Percentiles rank a stretch among this genome's conserved stretches.
Conservation (phyloP, 2,797 vertebrate genomes). For the Propithecus perrieri region DNA sequence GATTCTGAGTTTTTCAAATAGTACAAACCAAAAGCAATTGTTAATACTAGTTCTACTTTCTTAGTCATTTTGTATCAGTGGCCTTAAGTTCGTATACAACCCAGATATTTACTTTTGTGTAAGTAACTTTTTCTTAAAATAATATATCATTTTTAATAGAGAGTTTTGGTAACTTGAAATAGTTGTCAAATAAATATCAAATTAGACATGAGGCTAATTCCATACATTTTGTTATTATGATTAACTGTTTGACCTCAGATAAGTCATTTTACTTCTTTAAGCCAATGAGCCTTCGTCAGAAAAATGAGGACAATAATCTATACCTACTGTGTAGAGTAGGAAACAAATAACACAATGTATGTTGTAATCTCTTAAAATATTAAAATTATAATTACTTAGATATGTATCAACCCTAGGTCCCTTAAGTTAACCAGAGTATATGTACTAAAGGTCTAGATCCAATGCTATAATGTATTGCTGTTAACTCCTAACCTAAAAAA, state of each 20-base stretch:
- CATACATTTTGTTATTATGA: not conserved
- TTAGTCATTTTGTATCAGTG: not conserved
- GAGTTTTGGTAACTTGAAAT: not conserved
- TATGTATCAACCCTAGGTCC: not conserved
- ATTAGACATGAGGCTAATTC: not conserved
- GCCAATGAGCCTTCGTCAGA: not conserved
- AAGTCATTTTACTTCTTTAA: not conserved
- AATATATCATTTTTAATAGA: not conserved
- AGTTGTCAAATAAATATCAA: not conserved
- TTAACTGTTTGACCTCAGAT: not conserved
- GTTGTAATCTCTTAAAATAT: not conserved
- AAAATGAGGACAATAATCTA: constrained; percentile 27
- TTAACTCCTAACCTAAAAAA: not conserved
- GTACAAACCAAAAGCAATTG: not conserved
- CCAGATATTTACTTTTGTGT: not conserved
- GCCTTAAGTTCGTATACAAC: not conserved
- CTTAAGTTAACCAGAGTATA: not conserved
- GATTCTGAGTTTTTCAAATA: constrained; percentile 17
- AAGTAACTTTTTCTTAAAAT: not conserved
- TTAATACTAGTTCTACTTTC: not conserved
- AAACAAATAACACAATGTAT: not conserved
- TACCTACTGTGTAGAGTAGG: not conserved
- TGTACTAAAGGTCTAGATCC: not conserved
- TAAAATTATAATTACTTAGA: not conserved
- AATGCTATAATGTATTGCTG: not conserved